Evolutionary conservation across 2,888 invertebrate species (phyloP).

Genomic region (Temnothorax rugatulus): DNA sequence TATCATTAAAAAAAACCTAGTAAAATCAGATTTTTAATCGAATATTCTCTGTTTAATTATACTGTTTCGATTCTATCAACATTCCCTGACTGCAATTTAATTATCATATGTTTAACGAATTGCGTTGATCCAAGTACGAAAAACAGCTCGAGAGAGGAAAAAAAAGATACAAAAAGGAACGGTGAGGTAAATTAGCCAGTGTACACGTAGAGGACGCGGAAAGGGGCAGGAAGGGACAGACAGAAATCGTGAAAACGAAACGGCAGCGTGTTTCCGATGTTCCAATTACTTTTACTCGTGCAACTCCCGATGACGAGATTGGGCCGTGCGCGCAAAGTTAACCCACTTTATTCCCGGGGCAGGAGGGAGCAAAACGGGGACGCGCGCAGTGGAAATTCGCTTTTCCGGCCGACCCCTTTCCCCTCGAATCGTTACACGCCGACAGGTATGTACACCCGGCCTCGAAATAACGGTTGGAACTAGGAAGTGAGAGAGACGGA

Average conservation of each 20-base stretch:
- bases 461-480: constrained; percentile 52
- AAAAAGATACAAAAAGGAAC: constrained; percentile 20
- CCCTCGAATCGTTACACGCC: constrained; percentile 56
- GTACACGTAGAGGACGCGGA: background rate
- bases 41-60: background rate
- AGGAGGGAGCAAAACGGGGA: constrained; percentile 36
- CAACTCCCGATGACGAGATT: constrained; percentile 59
- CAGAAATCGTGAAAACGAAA: constrained; percentile 45
- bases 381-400: constrained; percentile 66
- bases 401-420: constrained; percentile 50
- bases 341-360: constrained; percentile 71
- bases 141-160: background rate
- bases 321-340: constrained; percentile 68
- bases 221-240: background rate
- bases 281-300: constrained; percentile 72
- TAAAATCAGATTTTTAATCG: background rate
- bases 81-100: constrained; percentile 54
- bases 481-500: constrained; percentile 18
- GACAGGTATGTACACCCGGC: constrained; percentile 38
- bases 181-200: constrained; percentile 20
- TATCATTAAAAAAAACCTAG: background rate
- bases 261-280: constrained; percentile 43
- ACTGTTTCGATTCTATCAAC: background rate
- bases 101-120: constrained; percentile 44
- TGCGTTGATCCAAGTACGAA: constrained; percentile 2